Conservation (phyloP, 2,113 vertebrate genomes). For the Carassius gibelio region DNA sequence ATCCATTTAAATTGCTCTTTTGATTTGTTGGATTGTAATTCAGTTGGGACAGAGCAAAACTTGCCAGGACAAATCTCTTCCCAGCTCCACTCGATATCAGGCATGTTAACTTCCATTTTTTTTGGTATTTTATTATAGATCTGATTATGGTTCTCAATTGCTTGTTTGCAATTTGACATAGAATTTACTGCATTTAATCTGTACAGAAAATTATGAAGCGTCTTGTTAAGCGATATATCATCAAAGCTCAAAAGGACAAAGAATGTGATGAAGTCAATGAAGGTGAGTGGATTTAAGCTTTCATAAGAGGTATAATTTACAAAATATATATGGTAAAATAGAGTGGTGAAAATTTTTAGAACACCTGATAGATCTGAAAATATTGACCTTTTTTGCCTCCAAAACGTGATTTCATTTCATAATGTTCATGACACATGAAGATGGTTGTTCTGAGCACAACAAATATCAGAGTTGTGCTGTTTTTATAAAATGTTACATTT, state of each 20-base stretch:
- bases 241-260: constrained; percentile 93
- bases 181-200: constrained; percentile 22
- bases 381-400: no score
- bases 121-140: neutral
- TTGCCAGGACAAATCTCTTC: constrained; percentile 73
- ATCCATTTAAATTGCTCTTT: neutral
- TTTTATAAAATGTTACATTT: no score
- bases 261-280: constrained; percentile 97
- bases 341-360: no score
- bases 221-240: constrained; percentile 94
- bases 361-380: no score
- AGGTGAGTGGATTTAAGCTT: constrained; percentile 74
- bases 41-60: constrained; percentile 78
- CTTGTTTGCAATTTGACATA: neutral
- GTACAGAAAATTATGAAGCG: constrained; percentile 97
- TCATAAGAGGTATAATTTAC: neutral
- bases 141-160: neutral
- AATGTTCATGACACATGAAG: no score
- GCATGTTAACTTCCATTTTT: constrained; percentile 63
- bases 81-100: constrained; percentile 83
- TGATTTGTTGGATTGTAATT: constrained; percentile 56
- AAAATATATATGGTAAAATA: neutral
- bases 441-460: no score
- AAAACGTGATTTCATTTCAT: no score
- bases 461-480: no score